These are phyloP conservation scores for Drosophila nebulosa DNA, from an alignment of 1,140 invertebrate species.

Conservation along the genomic window DNA sequence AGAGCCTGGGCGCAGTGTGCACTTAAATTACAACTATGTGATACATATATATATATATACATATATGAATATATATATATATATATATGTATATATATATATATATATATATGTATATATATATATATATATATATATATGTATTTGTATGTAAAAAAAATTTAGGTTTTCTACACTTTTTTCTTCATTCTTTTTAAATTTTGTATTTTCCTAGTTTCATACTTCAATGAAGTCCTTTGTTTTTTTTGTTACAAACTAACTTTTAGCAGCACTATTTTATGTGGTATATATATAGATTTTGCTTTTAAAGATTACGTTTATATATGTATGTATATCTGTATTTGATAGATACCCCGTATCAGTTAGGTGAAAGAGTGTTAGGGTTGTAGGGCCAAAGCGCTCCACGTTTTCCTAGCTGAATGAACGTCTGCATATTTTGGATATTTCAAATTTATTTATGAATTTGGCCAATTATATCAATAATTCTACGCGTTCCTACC, in stretches of 20 bases:
- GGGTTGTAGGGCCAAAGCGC: neutral
- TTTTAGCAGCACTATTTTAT: neutral
- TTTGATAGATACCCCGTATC: neutral
- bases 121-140: slow-evolving; percentile 24
- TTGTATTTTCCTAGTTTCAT: slow-evolving; percentile 32
- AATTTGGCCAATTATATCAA: no score
- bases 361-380: neutral
- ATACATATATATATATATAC: slow-evolving; percentile 12
- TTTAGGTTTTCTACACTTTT: slow-evolving; percentile 18
- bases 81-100: no score
- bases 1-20: slow-evolving; percentile 26
- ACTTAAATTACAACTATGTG: slow-evolving; percentile 2
- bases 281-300: neutral
- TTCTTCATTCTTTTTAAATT: neutral
- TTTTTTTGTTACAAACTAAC: neutral
- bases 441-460: neutral
- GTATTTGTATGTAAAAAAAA: slow-evolving; percentile 19
- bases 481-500: no score
- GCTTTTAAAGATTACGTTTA: neutral
- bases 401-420: neutral
- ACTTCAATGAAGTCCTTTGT: slow-evolving; percentile 55
- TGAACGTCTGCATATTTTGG: neutral
- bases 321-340: neutral
- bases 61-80: no score
- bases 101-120: no score